A percentile compares a stretch with the other conserved stretches of the same genome.
phyloP scores from a whole-genome alignment of 1,140 invertebrate species.

The Drosophila grimshawi region DNA sequence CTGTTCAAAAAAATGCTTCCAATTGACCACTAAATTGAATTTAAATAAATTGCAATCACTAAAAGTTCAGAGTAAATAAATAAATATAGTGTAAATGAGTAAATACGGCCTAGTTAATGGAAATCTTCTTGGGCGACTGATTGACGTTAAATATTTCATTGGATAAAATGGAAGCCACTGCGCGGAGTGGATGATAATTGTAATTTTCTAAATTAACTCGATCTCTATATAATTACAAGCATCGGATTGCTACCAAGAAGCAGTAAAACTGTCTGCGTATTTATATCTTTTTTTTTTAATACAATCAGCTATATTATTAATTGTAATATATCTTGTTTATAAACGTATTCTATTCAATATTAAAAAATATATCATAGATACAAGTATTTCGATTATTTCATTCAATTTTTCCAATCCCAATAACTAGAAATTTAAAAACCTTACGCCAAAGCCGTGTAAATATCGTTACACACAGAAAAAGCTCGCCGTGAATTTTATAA shows the following conservation, averaged over 20 bases:
- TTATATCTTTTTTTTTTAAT: too few species aligned
- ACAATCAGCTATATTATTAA: too few species aligned
- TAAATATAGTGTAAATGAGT: constrained; percentile 37
- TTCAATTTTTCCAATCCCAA: too few species aligned
- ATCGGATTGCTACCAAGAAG: too few species aligned
- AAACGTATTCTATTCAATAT: too few species aligned
- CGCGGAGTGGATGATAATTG: neutral
- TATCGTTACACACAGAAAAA: neutral
- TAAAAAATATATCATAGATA: too few species aligned
- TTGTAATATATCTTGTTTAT: too few species aligned
- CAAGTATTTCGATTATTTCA: too few species aligned
- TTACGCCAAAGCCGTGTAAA: neutral
- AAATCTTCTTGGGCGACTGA: constrained; percentile 56
- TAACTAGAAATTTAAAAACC: neutral
- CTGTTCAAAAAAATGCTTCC: constrained; percentile 74
- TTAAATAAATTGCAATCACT: constrained; percentile 74
- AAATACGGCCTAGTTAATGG: constrained; percentile 57
- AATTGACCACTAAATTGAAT: constrained; percentile 77
- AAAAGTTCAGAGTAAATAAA: constrained; percentile 32
- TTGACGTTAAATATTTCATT: constrained; percentile 54
- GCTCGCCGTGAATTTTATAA: neutral
- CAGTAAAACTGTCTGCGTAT: too few species aligned
- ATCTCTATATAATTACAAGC: too few species aligned
- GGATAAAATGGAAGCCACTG: constrained; percentile 3
- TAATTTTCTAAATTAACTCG: too few species aligned